Evolutionary conservation across 2,113 vertebrate genomes (phyloP).

Genomic region (Salvelinus sp.): DNA sequence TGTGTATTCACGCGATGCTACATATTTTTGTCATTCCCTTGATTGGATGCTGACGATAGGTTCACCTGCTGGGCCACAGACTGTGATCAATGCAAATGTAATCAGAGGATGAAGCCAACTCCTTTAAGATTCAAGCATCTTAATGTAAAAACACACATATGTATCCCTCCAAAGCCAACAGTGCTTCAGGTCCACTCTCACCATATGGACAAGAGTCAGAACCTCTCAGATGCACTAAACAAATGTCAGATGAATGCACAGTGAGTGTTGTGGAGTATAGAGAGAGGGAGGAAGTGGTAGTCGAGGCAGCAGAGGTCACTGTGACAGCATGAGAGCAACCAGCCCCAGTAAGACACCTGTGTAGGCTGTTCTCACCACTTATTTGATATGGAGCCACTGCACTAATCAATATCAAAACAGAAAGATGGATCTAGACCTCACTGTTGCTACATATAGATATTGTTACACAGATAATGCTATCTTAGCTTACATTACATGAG

Average conservation of each 20-base stretch:
- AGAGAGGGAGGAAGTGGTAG: constrained; percentile 13
- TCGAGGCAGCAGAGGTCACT: constrained; percentile 70
- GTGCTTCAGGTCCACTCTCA: too few species aligned
- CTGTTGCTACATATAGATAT: neutral
- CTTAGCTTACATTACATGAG: too few species aligned
- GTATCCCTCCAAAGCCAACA: constrained; percentile 24
- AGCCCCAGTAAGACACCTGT: constrained; percentile 16
- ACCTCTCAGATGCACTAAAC: constrained; percentile 36
- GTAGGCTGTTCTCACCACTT: constrained; percentile 27
- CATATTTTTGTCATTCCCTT: constrained; percentile 8
- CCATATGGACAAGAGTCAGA: too few species aligned
- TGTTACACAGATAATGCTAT: too few species aligned
- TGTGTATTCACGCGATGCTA: too few species aligned
- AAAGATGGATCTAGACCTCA: constrained; percentile 18
- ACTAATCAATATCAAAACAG: constrained; percentile 34
- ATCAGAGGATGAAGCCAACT: too few species aligned
- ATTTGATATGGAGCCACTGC: constrained; percentile 22
- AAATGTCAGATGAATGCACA: too few species aligned
- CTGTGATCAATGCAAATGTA: too few species aligned
- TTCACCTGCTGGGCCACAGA: too few species aligned
- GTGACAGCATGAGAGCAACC: constrained; percentile 57
- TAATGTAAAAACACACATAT: too few species aligned
- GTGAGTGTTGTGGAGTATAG: neutral
- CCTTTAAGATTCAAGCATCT: too few species aligned
- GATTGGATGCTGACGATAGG: too few species aligned